A percentile compares a stretch with the other conserved stretches of the same genome.
These are phyloP conservation scores for Pemphredon lugubris DNA, from an alignment of 2,888 invertebrate species.

Conservation along the genomic window DNA sequence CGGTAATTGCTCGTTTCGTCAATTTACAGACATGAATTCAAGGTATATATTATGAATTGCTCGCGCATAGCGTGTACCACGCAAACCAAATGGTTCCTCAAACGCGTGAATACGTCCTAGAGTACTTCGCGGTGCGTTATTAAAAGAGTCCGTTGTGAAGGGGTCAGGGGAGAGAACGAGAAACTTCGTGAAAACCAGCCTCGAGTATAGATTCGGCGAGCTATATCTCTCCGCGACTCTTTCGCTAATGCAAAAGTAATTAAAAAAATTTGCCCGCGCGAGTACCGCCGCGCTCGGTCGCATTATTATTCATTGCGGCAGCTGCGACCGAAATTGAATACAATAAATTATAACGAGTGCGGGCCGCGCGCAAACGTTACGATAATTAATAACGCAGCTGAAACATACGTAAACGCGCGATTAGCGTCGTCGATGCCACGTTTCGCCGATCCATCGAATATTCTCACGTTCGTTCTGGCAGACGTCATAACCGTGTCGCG, in stretches of 20 bases:
- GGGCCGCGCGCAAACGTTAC: conserved; percentile 17
- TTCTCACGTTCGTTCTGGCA: conserved; percentile 47
- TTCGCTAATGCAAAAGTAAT: conserved; percentile 2
- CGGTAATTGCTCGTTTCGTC: conserved; percentile 54
- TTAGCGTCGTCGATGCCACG: conserved; percentile 44
- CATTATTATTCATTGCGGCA: neutral
- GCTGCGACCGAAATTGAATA: conserved; percentile 25
- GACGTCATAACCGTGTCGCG: conserved; percentile 44
- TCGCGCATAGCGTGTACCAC: conserved; percentile 31
- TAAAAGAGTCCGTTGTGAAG: conserved; percentile 32
- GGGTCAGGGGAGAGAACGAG: conserved; percentile 13
- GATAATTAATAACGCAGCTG: conserved; percentile 46
- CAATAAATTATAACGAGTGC: conserved; percentile 34
- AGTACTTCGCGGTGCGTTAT: conserved; percentile 38
- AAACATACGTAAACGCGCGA: conserved; percentile 38
- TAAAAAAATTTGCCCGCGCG: conserved; percentile 11
- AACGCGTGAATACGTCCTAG: conserved; percentile 46
- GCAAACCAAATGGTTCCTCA: conserved; percentile 42
- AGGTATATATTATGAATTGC: conserved; percentile 35
- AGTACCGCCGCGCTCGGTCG: too few relatives aligned
- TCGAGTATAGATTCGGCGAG: conserved; percentile 30
- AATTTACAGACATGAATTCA: conserved; percentile 46
- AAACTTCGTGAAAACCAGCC: conserved; percentile 34
- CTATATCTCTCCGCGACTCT: conserved; percentile 20
- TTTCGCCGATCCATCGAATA: conserved; percentile 31